Evolutionary conservation across 2,797 vertebrate genomes (phyloP).

Genomic region (Neomorphus geoffroyi): DNA sequence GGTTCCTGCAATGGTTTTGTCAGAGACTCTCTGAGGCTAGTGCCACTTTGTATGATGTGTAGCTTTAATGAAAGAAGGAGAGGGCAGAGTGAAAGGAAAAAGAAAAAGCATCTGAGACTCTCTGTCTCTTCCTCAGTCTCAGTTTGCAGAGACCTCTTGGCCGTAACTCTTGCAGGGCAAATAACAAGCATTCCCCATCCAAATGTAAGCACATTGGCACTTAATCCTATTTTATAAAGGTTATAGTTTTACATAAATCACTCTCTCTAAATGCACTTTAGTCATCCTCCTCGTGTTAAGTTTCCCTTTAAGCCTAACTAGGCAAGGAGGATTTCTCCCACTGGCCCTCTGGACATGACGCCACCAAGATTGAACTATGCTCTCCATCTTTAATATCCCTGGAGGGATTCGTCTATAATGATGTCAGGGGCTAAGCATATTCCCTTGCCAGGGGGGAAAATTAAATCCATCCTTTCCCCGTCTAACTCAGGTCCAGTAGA

Average conservation of each 20-base stretch:
- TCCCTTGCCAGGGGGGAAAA: not conserved
- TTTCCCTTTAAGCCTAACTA: slow-evolving; percentile 66
- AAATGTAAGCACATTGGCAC: slow-evolving; percentile 68
- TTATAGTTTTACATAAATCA: slow-evolving; percentile 71
- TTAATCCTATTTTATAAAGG: slow-evolving; percentile 72
- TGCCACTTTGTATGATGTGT: slow-evolving; percentile 63
- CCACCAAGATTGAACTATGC: slow-evolving; percentile 59
- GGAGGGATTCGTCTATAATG: slow-evolving; percentile 46
- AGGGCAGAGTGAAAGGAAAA: not conserved
- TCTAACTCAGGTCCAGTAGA: slow-evolving; percentile 3
- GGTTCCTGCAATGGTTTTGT: slow-evolving; percentile 47
- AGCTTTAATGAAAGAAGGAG: slow-evolving; percentile 70
- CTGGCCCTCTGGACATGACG: slow-evolving; percentile 67
- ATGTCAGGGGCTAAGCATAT: slow-evolving; percentile 63
- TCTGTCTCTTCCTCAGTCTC: slow-evolving; percentile 52
- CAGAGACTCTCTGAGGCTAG: slow-evolving; percentile 22
- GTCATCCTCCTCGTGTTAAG: slow-evolving; percentile 55
- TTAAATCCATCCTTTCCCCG: slow-evolving; percentile 39
- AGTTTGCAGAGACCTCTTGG: slow-evolving; percentile 49
- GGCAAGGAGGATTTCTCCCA: slow-evolving; percentile 65
- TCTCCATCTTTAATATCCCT: slow-evolving; percentile 51
- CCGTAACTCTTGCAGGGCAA: slow-evolving; percentile 70
- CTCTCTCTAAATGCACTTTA: slow-evolving; percentile 59
- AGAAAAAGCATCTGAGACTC: slow-evolving; percentile 50
- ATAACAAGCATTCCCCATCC: slow-evolving; percentile 61